Evolutionary conservation across 2,888 invertebrate species (phyloP).

Genomic region (Automeris io): DNA sequence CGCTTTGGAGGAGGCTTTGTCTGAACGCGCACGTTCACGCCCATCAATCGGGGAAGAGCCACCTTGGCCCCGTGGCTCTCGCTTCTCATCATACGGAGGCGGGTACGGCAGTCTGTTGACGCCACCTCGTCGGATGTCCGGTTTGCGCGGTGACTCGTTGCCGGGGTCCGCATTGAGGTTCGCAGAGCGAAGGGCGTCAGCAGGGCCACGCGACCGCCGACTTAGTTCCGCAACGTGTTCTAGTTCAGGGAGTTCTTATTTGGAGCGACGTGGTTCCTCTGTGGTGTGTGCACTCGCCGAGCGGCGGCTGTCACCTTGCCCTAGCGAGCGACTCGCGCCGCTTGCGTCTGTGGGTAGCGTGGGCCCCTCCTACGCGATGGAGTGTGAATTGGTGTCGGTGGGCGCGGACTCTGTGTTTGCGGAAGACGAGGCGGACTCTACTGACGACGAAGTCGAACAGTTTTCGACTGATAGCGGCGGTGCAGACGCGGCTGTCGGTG

Average conservation of each 20-base stretch:
- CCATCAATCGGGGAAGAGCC: constrained; percentile 84
- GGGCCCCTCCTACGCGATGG: constrained; percentile 81
- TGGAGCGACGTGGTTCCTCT: constrained; percentile 88
- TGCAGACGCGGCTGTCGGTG: constrained; percentile 48
- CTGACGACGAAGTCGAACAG: constrained; percentile 90
- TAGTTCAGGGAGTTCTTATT: constrained; percentile 89
- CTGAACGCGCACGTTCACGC: constrained; percentile 65
- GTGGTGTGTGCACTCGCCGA: constrained; percentile 85
- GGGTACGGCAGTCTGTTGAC: constrained; percentile 84
- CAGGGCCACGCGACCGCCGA: constrained; percentile 74
- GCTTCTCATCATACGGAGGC: constrained; percentile 72
- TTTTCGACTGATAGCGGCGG: constrained; percentile 90
- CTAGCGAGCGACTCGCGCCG: constrained; percentile 80
- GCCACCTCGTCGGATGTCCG: constrained; percentile 80
- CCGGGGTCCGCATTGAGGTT: constrained; percentile 77
- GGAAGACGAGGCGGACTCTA: constrained; percentile 83
- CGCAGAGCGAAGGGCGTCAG: constrained; percentile 68
- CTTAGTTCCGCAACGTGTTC: constrained; percentile 90
- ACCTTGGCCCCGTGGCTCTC: constrained; percentile 59
- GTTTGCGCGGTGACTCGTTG: constrained; percentile 76
- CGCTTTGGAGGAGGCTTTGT: constrained; percentile 81
- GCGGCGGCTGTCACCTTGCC: constrained; percentile 90
- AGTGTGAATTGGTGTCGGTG: constrained; percentile 83
- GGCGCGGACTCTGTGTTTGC: constrained; percentile 89
- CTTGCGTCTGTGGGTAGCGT: constrained; percentile 88